Conservation (phyloP, 2,113 vertebrate species). For the Charadrius vociferus region DNA sequence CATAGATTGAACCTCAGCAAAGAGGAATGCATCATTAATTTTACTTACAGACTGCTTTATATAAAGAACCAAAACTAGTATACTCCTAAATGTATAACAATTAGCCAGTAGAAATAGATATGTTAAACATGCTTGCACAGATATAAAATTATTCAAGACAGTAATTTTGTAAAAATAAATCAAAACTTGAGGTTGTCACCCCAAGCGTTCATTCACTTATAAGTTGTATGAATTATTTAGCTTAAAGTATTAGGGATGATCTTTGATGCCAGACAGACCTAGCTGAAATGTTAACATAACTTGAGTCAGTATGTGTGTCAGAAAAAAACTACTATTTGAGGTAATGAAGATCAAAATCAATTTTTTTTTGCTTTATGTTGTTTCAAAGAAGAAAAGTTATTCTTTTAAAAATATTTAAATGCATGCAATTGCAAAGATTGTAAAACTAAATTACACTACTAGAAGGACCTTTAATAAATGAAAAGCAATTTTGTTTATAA, state of each 20-base stretch:
- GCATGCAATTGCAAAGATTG: not conserved
- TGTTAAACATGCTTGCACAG: not conserved
- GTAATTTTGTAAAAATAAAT: not conserved
- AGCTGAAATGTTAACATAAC: not conserved
- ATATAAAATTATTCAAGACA: not conserved
- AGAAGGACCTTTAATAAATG: not conserved
- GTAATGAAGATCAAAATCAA: not conserved
- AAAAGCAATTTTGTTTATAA: slow-evolving; percentile 15
- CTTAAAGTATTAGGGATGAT: not conserved
- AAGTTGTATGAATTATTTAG: not conserved
- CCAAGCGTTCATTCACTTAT: not conserved
- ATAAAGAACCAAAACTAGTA: not conserved
- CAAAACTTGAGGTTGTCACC: not conserved
- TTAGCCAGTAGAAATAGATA: not conserved
- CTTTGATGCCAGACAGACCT: not conserved
- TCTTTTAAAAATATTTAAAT: not conserved
- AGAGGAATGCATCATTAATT: not conserved
- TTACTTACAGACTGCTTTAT: not conserved
- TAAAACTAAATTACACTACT: not conserved
- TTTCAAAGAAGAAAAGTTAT: not conserved
- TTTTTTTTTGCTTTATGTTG: not conserved
- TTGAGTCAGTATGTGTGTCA: not conserved
- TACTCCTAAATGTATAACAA: not conserved
- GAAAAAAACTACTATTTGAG: not conserved
- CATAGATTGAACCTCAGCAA: not conserved